phyloP scores from a whole-genome alignment of 2,888 invertebrate species.

The Plusia festucae region DNA sequence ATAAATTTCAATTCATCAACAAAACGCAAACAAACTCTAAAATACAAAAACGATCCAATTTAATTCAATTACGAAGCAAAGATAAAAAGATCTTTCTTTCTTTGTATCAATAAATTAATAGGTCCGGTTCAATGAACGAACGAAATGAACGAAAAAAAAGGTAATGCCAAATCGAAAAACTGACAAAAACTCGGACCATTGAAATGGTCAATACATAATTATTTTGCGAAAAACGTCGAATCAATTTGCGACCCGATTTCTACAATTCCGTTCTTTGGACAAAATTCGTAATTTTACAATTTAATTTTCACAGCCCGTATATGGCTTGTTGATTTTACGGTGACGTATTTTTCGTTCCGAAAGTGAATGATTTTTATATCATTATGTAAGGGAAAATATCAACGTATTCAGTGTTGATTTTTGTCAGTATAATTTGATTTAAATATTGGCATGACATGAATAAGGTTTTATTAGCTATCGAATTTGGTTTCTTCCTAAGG shows the following conservation, averaged over 20 bases:
- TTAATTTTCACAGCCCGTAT: conserved; percentile 34
- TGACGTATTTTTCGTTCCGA: not conserved
- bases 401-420: not conserved
- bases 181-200: conserved; percentile 14
- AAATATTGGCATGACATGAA: no score
- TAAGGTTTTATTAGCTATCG: no score
- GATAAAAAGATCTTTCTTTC: conserved; percentile 40
- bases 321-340: conserved; percentile 7
- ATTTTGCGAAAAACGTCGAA: conserved; percentile 41
- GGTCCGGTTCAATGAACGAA: conserved; percentile 26
- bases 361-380: not conserved
- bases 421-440: not conserved
- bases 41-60: conserved; percentile 27
- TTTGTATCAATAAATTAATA: conserved; percentile 57
- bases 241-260: conserved; percentile 43
- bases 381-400: not conserved
- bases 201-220: conserved; percentile 40
- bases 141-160: conserved; percentile 36
- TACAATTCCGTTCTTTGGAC: conserved; percentile 43
- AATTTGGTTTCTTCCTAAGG: no score
- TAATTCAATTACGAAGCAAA: conserved; percentile 49
- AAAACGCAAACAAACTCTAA: conserved; percentile 25
- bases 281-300: conserved; percentile 28
- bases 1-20: conserved; percentile 10
- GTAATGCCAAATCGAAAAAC: conserved; percentile 20